Evolutionary conservation across 2,797 vertebrate species (phyloP).

Genomic region (Anomalospiza imberbis): DNA sequence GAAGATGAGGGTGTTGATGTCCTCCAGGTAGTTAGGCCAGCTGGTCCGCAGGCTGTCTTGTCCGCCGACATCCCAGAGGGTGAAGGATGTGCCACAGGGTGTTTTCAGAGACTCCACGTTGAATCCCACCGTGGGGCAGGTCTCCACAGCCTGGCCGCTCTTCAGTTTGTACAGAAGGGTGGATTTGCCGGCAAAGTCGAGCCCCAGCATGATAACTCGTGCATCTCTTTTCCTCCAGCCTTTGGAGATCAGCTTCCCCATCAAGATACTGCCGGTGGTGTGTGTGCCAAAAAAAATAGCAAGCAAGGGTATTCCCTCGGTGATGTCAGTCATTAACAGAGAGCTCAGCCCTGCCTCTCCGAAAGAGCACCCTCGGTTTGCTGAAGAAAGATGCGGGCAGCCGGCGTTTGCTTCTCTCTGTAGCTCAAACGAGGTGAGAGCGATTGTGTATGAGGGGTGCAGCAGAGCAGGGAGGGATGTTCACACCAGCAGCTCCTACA

Average conservation of each 20-base stretch:
- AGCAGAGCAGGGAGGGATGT: neutral
- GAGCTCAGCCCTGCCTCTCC: neutral
- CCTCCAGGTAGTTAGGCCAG: conserved; percentile 86
- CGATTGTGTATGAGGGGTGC: neutral
- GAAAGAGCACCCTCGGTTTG: neutral
- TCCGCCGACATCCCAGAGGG: conserved; percentile 87
- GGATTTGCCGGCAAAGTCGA: conserved; percentile 88
- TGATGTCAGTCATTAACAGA: neutral
- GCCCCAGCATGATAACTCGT: conserved; percentile 84
- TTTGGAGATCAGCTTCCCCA: conserved; percentile 83
- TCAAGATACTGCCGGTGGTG: neutral
- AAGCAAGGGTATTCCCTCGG: neutral
- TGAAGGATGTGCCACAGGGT: conserved; percentile 76
- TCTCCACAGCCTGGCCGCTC: conserved; percentile 71
- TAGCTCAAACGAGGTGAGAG: neutral
- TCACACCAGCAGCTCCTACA: neutral
- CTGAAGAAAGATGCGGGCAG: neutral
- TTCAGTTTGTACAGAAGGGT: conserved; percentile 86
- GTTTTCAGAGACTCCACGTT: conserved; percentile 83
- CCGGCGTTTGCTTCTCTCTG: neutral
- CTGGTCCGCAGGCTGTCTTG: conserved; percentile 80
- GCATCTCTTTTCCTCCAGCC: conserved; percentile 64
- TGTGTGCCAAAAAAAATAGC: neutral
- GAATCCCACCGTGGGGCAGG: conserved; percentile 86
- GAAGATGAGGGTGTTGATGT: conserved; percentile 78